Percentiles rank a stretch among this genome's conserved stretches.
phyloP scores from a whole-genome alignment of 2,888 invertebrate genomes.

The Ecdyonurus torrentis region DNA sequence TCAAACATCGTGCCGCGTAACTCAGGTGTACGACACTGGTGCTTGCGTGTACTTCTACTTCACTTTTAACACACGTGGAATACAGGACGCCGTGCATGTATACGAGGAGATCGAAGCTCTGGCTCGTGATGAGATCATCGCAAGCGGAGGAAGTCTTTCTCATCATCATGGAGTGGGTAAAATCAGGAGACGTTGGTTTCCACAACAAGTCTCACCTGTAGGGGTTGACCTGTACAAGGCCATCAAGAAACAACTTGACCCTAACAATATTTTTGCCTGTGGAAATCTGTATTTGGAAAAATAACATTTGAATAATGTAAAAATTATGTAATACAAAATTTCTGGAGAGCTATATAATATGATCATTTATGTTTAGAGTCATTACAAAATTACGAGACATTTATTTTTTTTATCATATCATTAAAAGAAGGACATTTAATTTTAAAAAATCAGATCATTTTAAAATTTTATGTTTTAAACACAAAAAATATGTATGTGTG shows the following conservation, averaged over 20 bases:
- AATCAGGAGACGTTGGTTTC: conserved; percentile 38
- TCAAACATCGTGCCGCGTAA: conserved; percentile 67
- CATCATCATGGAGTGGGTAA: conserved; percentile 98
- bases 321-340: too few relatives aligned
- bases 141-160: conserved; percentile 79
- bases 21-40: conserved; percentile 94
- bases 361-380: too few relatives aligned
- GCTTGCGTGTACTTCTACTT: conserved; percentile 94
- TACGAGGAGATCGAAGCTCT: conserved; percentile 78
- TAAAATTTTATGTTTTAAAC: too few relatives aligned
- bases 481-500: too few relatives aligned
- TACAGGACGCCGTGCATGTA: conserved; percentile 51
- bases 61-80: conserved; percentile 50
- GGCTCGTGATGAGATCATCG: conserved; percentile 83
- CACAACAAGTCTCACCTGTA: conserved; percentile 30
- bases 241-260: conserved; percentile 36
- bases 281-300: conserved; percentile 41
- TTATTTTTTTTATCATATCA: too few relatives aligned
- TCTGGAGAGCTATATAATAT: too few relatives aligned
- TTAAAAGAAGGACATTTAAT: too few relatives aligned
- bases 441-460: too few relatives aligned
- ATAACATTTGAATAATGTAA: too few relatives aligned
- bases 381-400: too few relatives aligned
- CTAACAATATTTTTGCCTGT: conserved; percentile 37
- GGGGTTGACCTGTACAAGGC: conserved; percentile 32